Conservation (phyloP, 2,888 invertebrate species). For the Tipula confusa region DNA sequence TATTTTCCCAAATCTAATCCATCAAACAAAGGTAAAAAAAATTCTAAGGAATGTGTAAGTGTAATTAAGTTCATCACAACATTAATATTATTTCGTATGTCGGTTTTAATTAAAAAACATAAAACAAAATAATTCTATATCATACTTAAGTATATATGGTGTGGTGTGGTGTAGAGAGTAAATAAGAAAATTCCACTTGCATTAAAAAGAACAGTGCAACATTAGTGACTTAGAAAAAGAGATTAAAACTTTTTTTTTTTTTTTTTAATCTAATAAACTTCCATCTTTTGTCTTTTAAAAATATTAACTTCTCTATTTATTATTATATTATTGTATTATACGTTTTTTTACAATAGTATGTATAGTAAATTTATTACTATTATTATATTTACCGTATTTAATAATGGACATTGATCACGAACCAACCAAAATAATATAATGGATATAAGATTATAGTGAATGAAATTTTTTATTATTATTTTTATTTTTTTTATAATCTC, state of each 20-base stretch:
- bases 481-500: background rate
- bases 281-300: background rate
- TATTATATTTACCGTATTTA: background rate
- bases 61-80: constrained; percentile 3
- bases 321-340: background rate
- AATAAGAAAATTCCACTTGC: background rate
- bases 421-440: background rate
- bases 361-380: background rate
- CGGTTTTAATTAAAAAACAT: background rate
- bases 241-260: background rate
- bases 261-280: background rate
- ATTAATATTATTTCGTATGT: background rate
- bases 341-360: background rate
- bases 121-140: background rate
- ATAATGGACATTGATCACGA: constrained; percentile 20
- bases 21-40: background rate
- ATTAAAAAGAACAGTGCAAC: background rate
- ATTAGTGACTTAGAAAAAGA: background rate
- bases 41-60: background rate
- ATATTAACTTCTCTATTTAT: constrained; percentile 5
- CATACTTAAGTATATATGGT: background rate
- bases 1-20: background rate
- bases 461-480: background rate
- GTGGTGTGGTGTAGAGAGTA: background rate
- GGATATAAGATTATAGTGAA: background rate